Evolutionary conservation across 1,140 invertebrate species (phyloP), one percentile per base, ranked within the genome.

Genomic region (Doryteuthis pealeii): DNA sequence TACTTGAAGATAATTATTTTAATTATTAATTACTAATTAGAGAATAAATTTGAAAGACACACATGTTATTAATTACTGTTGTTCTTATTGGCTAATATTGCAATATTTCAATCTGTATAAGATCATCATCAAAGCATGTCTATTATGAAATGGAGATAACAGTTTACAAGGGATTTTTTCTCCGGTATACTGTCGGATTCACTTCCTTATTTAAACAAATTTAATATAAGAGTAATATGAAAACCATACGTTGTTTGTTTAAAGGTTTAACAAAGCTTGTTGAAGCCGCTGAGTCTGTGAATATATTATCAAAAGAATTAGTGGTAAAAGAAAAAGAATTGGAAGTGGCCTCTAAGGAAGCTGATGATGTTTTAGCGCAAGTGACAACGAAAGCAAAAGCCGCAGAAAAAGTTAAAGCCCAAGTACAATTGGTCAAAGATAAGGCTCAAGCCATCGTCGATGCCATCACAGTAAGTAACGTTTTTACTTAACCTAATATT

Each of bases 321-420:
- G 95, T 94, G 32, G 92, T 94, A 12, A 99, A 98, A 93, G 96
- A 98, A 87, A 92, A 93, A 86, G 96, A 98, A 83, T 88, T 98
- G 72, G 94, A 92, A 4, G 91, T 94, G 71, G 96, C 96, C 32
- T 95, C 93, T 30, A 90, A 93, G 84, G 96, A 95, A 87, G 96
- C 96, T 8, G 96, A 96, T 84, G 92, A 92, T 75, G 83, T 90
- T 28, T 81, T 89, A 30, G 79, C 73, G 18, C 84, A 86, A 70
- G 86, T 87, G 33, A 82, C 83, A 33, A 78, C 94, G 82, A 90
- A 95, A 85, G 96, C 96, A 12, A 93, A 93, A 90, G 95, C 97
- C 88, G 96, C 96, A 12, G 96, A 98, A 89, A 93, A 92, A 65
- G 95, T 97, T 22, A 97, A 97, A 85, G 95, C 96, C 89, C 93